Evolutionary conservation across 2,888 invertebrate genomes (phyloP).

Genomic region (Drosophila yooni): DNA sequence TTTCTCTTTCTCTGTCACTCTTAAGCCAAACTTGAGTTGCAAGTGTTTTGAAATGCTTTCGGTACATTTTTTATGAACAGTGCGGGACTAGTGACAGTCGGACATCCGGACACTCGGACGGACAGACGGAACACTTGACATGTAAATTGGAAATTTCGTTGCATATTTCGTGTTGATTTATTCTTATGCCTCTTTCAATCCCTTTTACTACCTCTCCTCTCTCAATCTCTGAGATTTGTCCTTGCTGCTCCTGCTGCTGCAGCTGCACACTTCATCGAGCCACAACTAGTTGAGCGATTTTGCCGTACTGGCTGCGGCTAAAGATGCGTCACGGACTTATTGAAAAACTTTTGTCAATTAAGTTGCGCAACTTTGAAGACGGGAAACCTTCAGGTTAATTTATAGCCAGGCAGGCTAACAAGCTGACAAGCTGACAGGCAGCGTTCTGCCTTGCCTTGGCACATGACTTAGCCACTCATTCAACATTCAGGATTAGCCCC

Average conservation of each 20-base stretch:
- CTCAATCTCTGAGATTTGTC: conserved; percentile 22
- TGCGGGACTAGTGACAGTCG: conserved; percentile 1
- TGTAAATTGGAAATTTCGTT: conserved; percentile 76
- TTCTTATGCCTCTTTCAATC: conserved; percentile 16
- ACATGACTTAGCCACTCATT: conserved; percentile 1
- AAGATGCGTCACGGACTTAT: conserved; percentile 48
- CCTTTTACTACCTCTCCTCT: not conserved
- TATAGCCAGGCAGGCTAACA: conserved; percentile 14
- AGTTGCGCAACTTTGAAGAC: conserved; percentile 41
- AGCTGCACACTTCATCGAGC: conserved; percentile 56
- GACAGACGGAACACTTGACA: conserved; percentile 44
- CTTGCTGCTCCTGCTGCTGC: conserved; percentile 3
- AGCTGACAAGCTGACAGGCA: not conserved
- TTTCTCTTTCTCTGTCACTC: not conserved
- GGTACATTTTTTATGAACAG: conserved; percentile 3
- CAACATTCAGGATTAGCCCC: conserved; percentile 18
- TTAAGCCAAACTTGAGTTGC: not conserved
- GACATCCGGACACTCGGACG: not conserved
- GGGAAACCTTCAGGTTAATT: conserved; percentile 30
- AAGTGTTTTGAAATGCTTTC: conserved; percentile 9
- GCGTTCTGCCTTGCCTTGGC: not conserved
- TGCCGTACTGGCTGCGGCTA: conserved; percentile 43
- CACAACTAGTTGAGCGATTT: conserved; percentile 73
- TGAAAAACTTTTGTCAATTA: conserved; percentile 67
- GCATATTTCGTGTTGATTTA: conserved; percentile 68